Evolutionary conservation across 2,113 vertebrate genomes (phyloP).

Genomic region (Aplodontia rufa): DNA sequence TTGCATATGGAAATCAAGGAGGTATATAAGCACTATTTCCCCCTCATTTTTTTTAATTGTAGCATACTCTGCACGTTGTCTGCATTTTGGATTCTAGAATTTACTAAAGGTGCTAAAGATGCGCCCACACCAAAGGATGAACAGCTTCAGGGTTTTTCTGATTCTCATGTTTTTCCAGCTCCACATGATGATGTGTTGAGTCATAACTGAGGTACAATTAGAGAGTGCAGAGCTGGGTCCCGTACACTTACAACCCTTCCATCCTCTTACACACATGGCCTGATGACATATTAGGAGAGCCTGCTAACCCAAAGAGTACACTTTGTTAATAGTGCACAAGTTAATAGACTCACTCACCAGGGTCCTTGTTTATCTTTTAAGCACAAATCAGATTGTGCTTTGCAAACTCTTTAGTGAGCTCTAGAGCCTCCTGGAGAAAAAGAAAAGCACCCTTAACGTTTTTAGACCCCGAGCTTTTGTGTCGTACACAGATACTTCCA

Average conservation of each 20-base stretch:
- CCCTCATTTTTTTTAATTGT: neutral
- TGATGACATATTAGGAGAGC: neutral
- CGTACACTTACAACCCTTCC: neutral
- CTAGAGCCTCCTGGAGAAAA: neutral
- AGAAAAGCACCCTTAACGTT: neutral
- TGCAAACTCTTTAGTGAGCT: neutral
- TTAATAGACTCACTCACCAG: neutral
- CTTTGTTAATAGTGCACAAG: too few relatives aligned
- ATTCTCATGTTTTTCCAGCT: neutral
- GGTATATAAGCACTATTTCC: neutral
- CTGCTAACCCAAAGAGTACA: too few relatives aligned
- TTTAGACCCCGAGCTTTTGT: neutral
- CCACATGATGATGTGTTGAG: neutral
- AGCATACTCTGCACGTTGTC: neutral
- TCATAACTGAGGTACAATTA: neutral
- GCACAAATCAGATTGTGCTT: neutral
- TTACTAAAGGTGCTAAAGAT: neutral
- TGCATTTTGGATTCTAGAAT: neutral
- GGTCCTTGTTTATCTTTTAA: neutral
- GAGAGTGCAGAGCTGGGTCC: neutral
- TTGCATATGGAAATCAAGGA: neutral
- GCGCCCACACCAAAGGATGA: neutral
- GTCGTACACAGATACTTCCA: neutral
- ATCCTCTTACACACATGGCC: neutral
- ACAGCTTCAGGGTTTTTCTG: neutral